Base-by-base conservation (phyloP, 2,888 invertebrate species). In the Zygaena filipendulae region DNA sequence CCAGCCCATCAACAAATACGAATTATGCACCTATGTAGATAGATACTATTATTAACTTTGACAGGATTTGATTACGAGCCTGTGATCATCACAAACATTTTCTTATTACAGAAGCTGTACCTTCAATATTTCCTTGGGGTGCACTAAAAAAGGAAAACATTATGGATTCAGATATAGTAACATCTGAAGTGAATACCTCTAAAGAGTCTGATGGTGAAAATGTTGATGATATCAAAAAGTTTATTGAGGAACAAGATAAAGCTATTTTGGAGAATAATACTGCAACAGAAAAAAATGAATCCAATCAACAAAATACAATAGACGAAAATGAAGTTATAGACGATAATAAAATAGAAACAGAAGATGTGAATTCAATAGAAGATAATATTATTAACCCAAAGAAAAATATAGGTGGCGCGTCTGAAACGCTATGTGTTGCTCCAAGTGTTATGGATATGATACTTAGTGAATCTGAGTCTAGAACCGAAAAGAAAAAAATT, bases 71-170 rank as follows among this genome's bases (percentile, higher is more conserved):
- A 10, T 23, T 11, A 13, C n/a, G n/a, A n/a, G n/a, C n/a, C n/a
- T n/a, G n/a, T n/a, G n/a, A n/a, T n/a, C n/a, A n/a, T n/a, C n/a
- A n/a, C n/a, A n/a, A n/a, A n/a, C n/a, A n/a, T n/a, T n/a, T 13
- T 12, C 19, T 33, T 16, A 29, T 66, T 64, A 29, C 50, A 81
- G 88, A 87, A 40, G 86, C 88, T 4, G 74, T 88, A 25, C 90
- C 90, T 4, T 87, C 88, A 33, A 87, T 90, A 30, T 90, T 91
- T 62, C 79, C 85, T 3, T 87, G 87, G 87, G 60, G 45, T 30
- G 48, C 33, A 31, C 40, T 10, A 36, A 38, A 32, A 40, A 39
- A 47, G 30, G 40, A 36, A 26, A 11, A n/a, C 13, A 35, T 36
- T 32, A 36, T 39, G 38, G 33, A 25, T 12, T n/a, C n/a, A 9